Conservation (phyloP, 2,113 vertebrate genomes). For the Salvelinus alpinus region DNA sequence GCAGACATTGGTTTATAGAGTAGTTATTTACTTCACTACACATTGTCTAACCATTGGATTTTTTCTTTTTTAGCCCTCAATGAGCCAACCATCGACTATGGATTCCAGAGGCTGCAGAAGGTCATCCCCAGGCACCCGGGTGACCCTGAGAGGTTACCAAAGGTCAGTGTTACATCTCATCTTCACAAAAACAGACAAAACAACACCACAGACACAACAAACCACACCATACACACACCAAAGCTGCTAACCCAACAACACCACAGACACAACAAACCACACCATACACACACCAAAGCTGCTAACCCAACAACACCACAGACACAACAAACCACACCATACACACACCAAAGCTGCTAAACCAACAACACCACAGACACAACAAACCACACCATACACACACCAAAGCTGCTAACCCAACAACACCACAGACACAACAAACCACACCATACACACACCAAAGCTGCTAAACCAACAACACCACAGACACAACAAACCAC, state of each 20-base stretch:
- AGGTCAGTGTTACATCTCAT: conserved; percentile 81
- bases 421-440: background rate
- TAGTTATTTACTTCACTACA: too few relatives aligned
- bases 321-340: background rate
- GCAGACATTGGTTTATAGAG: background rate
- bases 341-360: background rate
- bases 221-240: background rate
- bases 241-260: background rate
- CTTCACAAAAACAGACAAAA: background rate
- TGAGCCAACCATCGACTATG: conserved; percentile 98
- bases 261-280: background rate
- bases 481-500: background rate
- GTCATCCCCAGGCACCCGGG: conserved; percentile 99
- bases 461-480: background rate
- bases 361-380: too few relatives aligned
- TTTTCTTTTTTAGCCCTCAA: conserved; percentile 83
- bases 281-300: background rate
- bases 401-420: background rate
- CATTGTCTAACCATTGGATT: conserved; percentile 20
- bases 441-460: background rate
- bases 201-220: background rate
- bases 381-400: background rate
- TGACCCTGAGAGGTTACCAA: conserved; percentile 99
- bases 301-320: background rate
- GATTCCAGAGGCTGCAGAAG: conserved; percentile 99